Percentiles rank a stretch among this genome's conserved stretches.
phyloP scores from a whole-genome alignment of 2,113 vertebrate genomes.

The Notarius quadriscutis region DNA sequence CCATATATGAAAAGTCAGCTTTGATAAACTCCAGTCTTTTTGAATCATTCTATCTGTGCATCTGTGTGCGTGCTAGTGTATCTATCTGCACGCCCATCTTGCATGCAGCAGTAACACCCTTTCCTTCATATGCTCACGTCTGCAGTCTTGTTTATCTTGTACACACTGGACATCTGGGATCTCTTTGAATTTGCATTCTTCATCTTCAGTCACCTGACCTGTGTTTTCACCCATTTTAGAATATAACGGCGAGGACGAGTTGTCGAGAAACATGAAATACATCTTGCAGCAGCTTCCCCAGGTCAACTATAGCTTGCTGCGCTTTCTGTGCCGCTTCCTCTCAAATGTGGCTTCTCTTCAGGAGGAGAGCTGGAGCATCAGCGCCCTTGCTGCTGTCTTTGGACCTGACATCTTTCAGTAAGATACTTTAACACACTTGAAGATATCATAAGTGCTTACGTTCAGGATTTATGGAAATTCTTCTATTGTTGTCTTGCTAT shows the following conservation, averaged over 20 bases:
- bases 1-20: background rate
- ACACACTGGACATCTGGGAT: background rate
- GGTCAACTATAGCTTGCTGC: conserved; percentile 93
- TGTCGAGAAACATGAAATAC: conserved; percentile 92
- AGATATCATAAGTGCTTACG: background rate
- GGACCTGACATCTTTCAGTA: conserved; percentile 98
- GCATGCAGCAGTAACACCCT: conserved; percentile 2
- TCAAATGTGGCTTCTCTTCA: conserved; percentile 91
- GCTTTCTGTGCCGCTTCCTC: conserved; percentile 95
- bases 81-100: background rate
- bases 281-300: conserved; percentile 95
- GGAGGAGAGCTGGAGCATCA: conserved; percentile 90
- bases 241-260: conserved; percentile 92
- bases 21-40: background rate
- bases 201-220: background rate
- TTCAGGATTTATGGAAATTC: background rate
- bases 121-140: conserved; percentile 22
- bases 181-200: background rate
- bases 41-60: background rate
- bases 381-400: conserved; percentile 91
- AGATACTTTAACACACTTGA: conserved; percentile 59
- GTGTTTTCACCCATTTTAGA: conserved; percentile 75
- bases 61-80: background rate
- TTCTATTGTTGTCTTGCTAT: background rate
- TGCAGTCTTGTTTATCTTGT: background rate